Evolutionary conservation across 2,113 vertebrate species (phyloP).

Genomic region (Salvator merianae): DNA sequence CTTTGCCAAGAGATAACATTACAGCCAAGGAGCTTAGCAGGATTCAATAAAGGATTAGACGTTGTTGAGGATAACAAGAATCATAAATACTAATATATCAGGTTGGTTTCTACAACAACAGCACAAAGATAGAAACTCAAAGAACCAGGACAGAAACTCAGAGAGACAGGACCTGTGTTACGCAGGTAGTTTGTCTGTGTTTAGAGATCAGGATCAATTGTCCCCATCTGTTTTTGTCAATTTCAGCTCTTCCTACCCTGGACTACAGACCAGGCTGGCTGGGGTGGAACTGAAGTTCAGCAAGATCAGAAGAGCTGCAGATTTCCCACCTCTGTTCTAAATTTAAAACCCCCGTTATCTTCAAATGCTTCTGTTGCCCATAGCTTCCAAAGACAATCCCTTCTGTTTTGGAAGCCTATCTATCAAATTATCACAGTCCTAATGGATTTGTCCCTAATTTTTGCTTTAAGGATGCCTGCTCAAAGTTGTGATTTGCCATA

Average conservation of each 20-base stretch:
- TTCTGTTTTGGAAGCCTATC: not conserved
- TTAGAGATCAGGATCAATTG: not conserved
- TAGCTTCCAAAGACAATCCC: not conserved
- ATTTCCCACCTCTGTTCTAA: not conserved
- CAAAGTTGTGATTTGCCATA: not conserved
- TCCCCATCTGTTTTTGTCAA: not conserved
- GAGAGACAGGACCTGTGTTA: not conserved
- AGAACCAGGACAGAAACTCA: too few species aligned
- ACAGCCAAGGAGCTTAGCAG: conserved; percentile 30
- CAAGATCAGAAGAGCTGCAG: not conserved
- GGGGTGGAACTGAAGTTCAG: not conserved
- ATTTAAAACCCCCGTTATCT: not conserved
- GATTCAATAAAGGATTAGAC: conserved; percentile 49
- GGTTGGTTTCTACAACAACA: not conserved
- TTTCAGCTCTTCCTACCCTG: not conserved
- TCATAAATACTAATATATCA: not conserved
- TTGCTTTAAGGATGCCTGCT: too few species aligned
- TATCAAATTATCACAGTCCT: not conserved
- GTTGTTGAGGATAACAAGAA: conserved; percentile 16
- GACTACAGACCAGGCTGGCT: not conserved
- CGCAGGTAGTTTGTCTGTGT: too few species aligned
- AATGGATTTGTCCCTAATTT: not conserved
- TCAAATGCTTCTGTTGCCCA: not conserved
- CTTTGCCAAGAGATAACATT: conserved; percentile 25
- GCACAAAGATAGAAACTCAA: not conserved